Conservation (phyloP, 1,140 invertebrate species). For the Diploscapter pachys region DNA sequence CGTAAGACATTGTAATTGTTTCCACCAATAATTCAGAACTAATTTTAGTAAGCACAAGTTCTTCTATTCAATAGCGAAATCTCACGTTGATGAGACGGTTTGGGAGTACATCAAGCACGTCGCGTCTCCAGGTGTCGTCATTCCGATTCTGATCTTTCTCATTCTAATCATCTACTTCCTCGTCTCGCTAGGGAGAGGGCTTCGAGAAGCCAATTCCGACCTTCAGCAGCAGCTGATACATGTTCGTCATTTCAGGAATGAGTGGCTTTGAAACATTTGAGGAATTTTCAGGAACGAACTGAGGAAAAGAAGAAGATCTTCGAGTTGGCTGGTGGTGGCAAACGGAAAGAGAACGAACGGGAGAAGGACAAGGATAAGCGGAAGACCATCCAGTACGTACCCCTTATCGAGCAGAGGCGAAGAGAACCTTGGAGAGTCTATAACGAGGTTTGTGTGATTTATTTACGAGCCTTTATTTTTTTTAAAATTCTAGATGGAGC, state of each 20-base stretch:
- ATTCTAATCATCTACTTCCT: conserved; percentile 87
- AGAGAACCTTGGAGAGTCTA: conserved; percentile 32
- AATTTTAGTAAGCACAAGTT: not conserved
- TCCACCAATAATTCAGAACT: conserved; percentile 13
- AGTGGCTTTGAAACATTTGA: conserved; percentile 64
- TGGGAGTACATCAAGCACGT: conserved; percentile 70
- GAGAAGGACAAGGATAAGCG: conserved; percentile 1
- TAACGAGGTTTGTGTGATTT: not conserved
- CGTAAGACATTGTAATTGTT: conserved; percentile 47
- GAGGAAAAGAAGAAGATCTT: conserved; percentile 87
- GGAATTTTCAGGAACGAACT: conserved; percentile 74
- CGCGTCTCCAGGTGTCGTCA: conserved; percentile 85
- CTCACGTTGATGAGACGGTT: conserved; percentile 11
- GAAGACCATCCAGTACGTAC: conserved; percentile 20
- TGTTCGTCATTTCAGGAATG: conserved; percentile 40
- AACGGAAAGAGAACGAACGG: conserved; percentile 18
- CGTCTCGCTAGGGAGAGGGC: conserved; percentile 76
- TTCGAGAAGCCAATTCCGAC: conserved; percentile 87
- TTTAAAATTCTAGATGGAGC: conserved; percentile 16
- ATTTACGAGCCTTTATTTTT: no score
- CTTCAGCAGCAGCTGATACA: conserved; percentile 69
- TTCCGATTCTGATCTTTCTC: conserved; percentile 77
- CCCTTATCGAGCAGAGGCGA: conserved; percentile 21
- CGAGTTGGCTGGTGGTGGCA: conserved; percentile 69
- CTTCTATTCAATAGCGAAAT: not conserved